Conservation (phyloP, 2,797 vertebrate genomes). For the Chelidonichthys spinosus region DNA sequence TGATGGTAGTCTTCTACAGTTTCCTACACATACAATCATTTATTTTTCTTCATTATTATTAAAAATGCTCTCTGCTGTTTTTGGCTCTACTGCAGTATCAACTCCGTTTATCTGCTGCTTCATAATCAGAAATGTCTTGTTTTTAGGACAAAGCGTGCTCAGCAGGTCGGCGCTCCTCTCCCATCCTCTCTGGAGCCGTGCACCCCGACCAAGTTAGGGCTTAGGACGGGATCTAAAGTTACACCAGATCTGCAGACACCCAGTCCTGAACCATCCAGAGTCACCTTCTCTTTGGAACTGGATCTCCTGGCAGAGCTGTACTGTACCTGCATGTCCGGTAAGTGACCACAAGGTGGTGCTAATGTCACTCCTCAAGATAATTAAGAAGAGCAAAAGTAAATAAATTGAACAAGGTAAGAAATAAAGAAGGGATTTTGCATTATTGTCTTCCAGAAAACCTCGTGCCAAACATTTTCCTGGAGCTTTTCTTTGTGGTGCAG, state of each 20-base stretch:
- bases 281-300: constrained; percentile 88
- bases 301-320: constrained; percentile 91
- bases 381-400: not conserved
- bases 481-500: constrained; percentile 97
- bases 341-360: constrained; percentile 63
- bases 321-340: constrained; percentile 93
- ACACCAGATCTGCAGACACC: constrained; percentile 83
- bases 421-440: not conserved
- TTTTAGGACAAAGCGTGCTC: constrained; percentile 90
- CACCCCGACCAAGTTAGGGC: constrained; percentile 83
- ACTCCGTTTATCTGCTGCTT: not conserved
- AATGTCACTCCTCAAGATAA: not conserved
- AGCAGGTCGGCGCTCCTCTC: constrained; percentile 82
- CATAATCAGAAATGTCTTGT: not conserved
- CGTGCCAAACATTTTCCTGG: constrained; percentile 96
- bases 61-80: not conserved
- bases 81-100: not conserved
- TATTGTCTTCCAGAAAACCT: constrained; percentile 89
- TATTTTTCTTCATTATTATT: not conserved
- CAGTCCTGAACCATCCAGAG: constrained; percentile 86
- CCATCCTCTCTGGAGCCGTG: constrained; percentile 76
- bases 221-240: constrained; percentile 77
- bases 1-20: not conserved
- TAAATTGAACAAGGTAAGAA: not conserved
- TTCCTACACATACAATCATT: not conserved